Evolutionary conservation across 2,797 vertebrate genomes (phyloP).

Genomic region (Muraenolepis orangiensis): DNA sequence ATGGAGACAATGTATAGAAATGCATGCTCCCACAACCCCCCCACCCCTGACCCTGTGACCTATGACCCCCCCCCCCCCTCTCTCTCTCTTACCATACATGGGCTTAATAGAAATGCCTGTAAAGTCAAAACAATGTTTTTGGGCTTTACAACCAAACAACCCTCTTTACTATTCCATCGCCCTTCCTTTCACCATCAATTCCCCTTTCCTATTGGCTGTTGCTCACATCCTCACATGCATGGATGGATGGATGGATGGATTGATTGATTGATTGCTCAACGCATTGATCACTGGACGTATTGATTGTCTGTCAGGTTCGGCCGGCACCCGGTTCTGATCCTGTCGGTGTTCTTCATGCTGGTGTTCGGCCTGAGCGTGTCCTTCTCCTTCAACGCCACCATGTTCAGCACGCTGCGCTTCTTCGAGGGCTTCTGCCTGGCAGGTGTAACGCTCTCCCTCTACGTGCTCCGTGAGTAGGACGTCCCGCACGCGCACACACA

Average conservation of each 20-base stretch:
- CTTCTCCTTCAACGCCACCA: slow-evolving; percentile 91
- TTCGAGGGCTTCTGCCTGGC: slow-evolving; percentile 98
- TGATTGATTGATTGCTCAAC: neutral
- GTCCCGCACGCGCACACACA: slow-evolving; percentile 2
- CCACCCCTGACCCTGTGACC: slow-evolving; percentile 42
- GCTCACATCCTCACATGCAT: neutral
- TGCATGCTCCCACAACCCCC: slow-evolving; percentile 1
- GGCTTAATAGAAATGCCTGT: slow-evolving; percentile 23
- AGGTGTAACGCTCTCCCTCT: slow-evolving; percentile 91
- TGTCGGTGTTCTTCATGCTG: slow-evolving; percentile 86
- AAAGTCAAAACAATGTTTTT: slow-evolving; percentile 4
- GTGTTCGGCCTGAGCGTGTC: slow-evolving; percentile 91
- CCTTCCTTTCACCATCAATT: too few species aligned
- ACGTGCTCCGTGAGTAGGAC: slow-evolving; percentile 89
- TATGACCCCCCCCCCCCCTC: slow-evolving; percentile 24
- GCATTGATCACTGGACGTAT: neutral
- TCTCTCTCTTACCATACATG: neutral
- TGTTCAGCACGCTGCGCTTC: slow-evolving; percentile 98
- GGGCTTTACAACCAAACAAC: neutral
- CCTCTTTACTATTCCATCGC: neutral
- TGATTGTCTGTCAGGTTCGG: slow-evolving; percentile 78
- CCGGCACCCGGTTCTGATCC: slow-evolving; percentile 89
- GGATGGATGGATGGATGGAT: neutral
- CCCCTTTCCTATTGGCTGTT: too few species aligned
- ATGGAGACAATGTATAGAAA: slow-evolving; percentile 56